Evolutionary conservation across 2,888 invertebrate species (phyloP).

Genomic region (Ecdyonurus torrentis): DNA sequence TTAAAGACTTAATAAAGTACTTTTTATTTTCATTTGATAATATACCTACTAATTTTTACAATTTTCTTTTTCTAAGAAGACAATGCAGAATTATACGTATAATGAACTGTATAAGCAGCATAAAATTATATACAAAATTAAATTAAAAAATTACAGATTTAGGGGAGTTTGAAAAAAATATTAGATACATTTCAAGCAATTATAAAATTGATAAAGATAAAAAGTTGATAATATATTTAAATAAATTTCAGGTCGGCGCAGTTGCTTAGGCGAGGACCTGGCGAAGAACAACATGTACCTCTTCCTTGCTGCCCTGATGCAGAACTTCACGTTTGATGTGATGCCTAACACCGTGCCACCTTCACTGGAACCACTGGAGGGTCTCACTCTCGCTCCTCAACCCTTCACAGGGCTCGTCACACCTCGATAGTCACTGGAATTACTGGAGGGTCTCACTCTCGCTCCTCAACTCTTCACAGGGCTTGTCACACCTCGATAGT

Average conservation of each 20-base stretch:
- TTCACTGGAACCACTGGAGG: background rate
- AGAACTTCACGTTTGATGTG: constrained; percentile 49
- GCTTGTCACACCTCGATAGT: background rate
- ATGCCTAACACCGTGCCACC: background rate
- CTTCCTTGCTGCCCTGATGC: constrained; percentile 53
- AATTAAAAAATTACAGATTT: too few species aligned
- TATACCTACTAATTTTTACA: too few species aligned
- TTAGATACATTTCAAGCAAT: too few species aligned
- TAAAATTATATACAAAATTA: too few species aligned
- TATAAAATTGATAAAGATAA: too few species aligned
- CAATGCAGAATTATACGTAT: too few species aligned
- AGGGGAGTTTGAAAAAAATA: too few species aligned
- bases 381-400: background rate
- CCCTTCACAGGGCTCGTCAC: background rate
- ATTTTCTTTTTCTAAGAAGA: too few species aligned
- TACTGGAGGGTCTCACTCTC: background rate
- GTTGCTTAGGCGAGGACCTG: constrained; percentile 67
- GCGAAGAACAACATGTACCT: constrained; percentile 64
- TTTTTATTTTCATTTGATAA: too few species aligned
- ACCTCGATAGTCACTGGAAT: background rate
- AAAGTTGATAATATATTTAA: too few species aligned
- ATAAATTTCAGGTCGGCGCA: constrained; percentile 36
- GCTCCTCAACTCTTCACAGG: background rate
- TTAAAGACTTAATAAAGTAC: too few species aligned
- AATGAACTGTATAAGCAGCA: too few species aligned